These are phyloP conservation scores for Sardina pilchardus DNA, from an alignment of 2,113 vertebrate genomes.

Conservation along the genomic window DNA sequence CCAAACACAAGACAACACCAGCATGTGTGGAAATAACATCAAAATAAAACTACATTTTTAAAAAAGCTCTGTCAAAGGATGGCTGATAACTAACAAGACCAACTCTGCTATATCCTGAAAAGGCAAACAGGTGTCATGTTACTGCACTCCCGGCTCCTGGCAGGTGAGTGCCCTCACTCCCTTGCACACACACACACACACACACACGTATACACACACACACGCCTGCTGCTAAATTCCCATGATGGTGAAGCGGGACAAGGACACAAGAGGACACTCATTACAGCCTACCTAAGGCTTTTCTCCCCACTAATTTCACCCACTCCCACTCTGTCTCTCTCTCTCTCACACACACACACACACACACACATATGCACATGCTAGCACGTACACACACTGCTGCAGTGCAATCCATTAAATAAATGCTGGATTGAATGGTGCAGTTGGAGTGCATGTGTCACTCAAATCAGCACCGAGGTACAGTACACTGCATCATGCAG, in stretches of 20 bases:
- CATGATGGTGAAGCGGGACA: not conserved
- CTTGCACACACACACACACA: not conserved
- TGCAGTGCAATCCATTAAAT: not conserved
- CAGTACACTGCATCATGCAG: not conserved
- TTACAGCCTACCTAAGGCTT: not conserved
- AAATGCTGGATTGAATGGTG: not conserved
- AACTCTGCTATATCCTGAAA: not conserved
- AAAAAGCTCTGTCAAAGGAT: not conserved
- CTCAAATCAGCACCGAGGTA: not conserved
- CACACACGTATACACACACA: not conserved
- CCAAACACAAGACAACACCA: not conserved
- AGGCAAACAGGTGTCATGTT: conserved; percentile 11
- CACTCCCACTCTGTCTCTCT: no score
- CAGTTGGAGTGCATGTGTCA: not conserved
- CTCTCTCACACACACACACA: not conserved
- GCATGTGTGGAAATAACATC: not conserved
- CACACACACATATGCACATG: not conserved
- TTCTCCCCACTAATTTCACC: not conserved
- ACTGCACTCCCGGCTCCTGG: not conserved
- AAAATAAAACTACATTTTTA: not conserved
- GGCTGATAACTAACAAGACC: not conserved
- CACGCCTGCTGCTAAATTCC: not conserved
- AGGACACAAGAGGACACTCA: not conserved
- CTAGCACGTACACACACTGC: not conserved
- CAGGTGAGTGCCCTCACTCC: not conserved